Evolutionary conservation across 1,140 invertebrate species (phyloP), one percentile per base, ranked within the genome.

Genomic region (Choristoneura fumiferana): DNA sequence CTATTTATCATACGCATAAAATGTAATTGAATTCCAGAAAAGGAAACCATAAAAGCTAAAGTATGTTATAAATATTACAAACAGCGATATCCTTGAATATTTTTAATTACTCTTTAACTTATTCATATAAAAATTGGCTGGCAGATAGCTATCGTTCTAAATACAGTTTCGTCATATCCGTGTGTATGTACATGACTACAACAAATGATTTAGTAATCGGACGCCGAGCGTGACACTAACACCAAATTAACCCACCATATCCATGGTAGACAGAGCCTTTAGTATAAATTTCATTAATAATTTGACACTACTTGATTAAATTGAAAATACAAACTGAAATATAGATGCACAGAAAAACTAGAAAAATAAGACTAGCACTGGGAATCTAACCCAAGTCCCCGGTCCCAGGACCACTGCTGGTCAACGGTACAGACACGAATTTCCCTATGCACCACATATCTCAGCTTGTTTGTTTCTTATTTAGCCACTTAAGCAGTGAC

Each of bases 121-220:
- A 49, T 49, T 33, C 58, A 52, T 17, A 56, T 2, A 36, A 45
- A 52, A 43, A 61, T 56, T 15, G 37, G 12, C 34, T 43, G 29
- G 15, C 14, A 39, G 29, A 40, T 15, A 49, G 22, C 22, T 17
- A 45, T 33, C 34, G 12, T 29, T 29, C 22, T 29, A 29, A 29
- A 29, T 29, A 54, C n/a, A 14, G 38, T 69, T 60, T 65, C 63
- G 67, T 69, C 63, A 69, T 56, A 66, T 63, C 56, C 60, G 58
- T 22, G 43, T 60, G 36, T 29, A 6, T 29, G 6, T 29, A 36
- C 6, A 56, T 14, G 18, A 56, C 13, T 36, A 56, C 37, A 37
- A 37, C 33, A 39, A 56, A 38, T 17, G 15, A 18, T 29, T 56
- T 14, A 39, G 54, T 40, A 39, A 56, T 17, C 18, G 54, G 17